phyloP scores from a whole-genome alignment of 1,140 invertebrate species.

The Manduca sexta region DNA sequence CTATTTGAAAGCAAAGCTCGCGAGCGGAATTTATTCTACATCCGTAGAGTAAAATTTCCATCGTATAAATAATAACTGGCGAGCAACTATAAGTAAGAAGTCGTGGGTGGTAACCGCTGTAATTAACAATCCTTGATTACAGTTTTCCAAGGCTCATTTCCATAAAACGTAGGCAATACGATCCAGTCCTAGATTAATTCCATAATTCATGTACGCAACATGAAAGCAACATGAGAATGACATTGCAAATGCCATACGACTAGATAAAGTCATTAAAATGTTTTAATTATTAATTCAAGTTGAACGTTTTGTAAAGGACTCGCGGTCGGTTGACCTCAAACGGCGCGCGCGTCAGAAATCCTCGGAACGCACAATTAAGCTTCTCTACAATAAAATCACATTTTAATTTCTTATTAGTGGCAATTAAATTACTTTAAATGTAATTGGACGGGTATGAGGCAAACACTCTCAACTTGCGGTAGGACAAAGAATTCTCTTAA shows the following conservation, averaged over 20 bases:
- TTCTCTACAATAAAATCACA: constrained; percentile 52
- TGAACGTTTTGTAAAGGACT: constrained; percentile 16
- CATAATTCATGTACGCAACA: constrained; percentile 30
- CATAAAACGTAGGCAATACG: constrained; percentile 43
- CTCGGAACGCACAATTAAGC: constrained; percentile 38
- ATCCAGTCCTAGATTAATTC: constrained; percentile 37
- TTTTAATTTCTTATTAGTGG: constrained; percentile 53
- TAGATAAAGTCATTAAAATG: constrained; percentile 49
- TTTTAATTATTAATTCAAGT: constrained; percentile 34
- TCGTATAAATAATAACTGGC: constrained; percentile 2
- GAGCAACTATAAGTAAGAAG: constrained; percentile 5
- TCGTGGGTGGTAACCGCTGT: constrained; percentile 35
- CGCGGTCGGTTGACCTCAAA: constrained; percentile 37
- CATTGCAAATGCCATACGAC: constrained; percentile 19
- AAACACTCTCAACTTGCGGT: constrained; percentile 13
- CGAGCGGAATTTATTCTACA: neutral
- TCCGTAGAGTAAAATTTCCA: neutral
- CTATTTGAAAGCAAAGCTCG: neutral
- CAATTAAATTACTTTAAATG: constrained; percentile 49
- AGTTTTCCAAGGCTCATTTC: constrained; percentile 36
- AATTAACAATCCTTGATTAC: constrained; percentile 45
- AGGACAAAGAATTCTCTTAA: constrained; percentile 1
- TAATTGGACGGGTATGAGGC: constrained; percentile 34
- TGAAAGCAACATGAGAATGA: constrained; percentile 15
- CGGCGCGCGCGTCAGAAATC: constrained; percentile 39